These are phyloP conservation scores for Chrysopilus asiliformis DNA, from an alignment of 2,888 invertebrate species.

Conservation along the genomic window DNA sequence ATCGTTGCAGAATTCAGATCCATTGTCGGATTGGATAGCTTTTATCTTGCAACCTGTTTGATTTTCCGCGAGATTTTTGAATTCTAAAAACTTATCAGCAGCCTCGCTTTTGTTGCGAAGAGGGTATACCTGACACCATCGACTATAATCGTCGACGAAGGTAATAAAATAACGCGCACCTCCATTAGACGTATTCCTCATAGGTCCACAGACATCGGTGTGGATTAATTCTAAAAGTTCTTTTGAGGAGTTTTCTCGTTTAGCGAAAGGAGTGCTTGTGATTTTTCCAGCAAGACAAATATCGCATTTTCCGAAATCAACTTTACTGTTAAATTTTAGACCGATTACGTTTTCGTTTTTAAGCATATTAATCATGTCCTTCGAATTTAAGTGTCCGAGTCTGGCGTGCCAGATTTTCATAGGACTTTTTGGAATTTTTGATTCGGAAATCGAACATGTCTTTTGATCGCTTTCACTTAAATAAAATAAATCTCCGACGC, in stretches of 20 bases:
- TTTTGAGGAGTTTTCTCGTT: too few relatives aligned
- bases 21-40: slow-evolving; percentile 4
- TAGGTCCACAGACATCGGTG: slow-evolving; percentile 13
- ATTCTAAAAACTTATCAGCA: background rate
- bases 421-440: too few relatives aligned
- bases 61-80: slow-evolving; percentile 7
- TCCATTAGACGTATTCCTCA: slow-evolving; percentile 13
- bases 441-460: too few relatives aligned
- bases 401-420: too few relatives aligned
- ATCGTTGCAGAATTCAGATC: background rate
- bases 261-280: too few relatives aligned
- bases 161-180: slow-evolving; percentile 17
- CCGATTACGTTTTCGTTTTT: too few relatives aligned
- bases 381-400: too few relatives aligned
- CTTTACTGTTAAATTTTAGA: too few relatives aligned
- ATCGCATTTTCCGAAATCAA: background rate
- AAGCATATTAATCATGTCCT: too few relatives aligned
- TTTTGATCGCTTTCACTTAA: too few relatives aligned
- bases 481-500: too few relatives aligned
- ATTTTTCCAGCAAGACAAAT: too few relatives aligned
- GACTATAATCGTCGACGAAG: slow-evolving; percentile 2
- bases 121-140: slow-evolving; percentile 2
- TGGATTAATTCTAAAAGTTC: slow-evolving; percentile 10
- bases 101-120: slow-evolving; percentile 2
- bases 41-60: slow-evolving; percentile 10